Evolutionary conservation across 2,113 vertebrate genomes (phyloP).

Genomic region (Pseudolaguvia tuberculata): DNA sequence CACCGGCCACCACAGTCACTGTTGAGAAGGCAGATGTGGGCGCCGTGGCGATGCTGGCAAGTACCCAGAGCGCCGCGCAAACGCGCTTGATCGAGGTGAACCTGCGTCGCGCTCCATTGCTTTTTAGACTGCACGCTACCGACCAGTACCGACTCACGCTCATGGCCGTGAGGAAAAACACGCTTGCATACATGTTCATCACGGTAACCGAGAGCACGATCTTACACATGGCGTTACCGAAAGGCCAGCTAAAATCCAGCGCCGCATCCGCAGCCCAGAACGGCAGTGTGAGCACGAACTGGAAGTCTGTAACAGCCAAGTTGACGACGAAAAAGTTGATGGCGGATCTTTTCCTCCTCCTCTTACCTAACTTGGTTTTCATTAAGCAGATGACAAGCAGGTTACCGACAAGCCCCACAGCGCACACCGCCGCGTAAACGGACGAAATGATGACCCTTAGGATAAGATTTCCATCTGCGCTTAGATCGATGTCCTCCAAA

Average conservation of each 20-base stretch:
- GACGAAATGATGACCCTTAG: constrained; percentile 65
- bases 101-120: constrained; percentile 32
- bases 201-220: constrained; percentile 70
- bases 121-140: constrained; percentile 51
- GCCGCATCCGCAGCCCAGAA: constrained; percentile 74
- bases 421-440: constrained; percentile 70
- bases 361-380: constrained; percentile 57
- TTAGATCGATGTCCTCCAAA: constrained; percentile 61
- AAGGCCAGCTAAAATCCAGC: constrained; percentile 76
- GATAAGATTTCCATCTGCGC: constrained; percentile 61
- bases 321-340: constrained; percentile 71
- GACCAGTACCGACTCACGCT: constrained; percentile 71
- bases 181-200: constrained; percentile 74
- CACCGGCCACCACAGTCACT: constrained; percentile 59
- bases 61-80: constrained; percentile 65
- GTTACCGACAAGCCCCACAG: constrained; percentile 65
- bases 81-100: constrained; percentile 59
- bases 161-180: constrained; percentile 72
- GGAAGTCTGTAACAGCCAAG: constrained; percentile 70
- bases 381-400: constrained; percentile 70
- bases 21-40: constrained; percentile 67
- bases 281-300: constrained; percentile 72
- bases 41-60: constrained; percentile 59
- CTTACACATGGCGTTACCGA: constrained; percentile 69
- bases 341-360: constrained; percentile 60